phyloP scores from a whole-genome alignment of 2,888 invertebrate species.

The Ditula angustiorana region DNA sequence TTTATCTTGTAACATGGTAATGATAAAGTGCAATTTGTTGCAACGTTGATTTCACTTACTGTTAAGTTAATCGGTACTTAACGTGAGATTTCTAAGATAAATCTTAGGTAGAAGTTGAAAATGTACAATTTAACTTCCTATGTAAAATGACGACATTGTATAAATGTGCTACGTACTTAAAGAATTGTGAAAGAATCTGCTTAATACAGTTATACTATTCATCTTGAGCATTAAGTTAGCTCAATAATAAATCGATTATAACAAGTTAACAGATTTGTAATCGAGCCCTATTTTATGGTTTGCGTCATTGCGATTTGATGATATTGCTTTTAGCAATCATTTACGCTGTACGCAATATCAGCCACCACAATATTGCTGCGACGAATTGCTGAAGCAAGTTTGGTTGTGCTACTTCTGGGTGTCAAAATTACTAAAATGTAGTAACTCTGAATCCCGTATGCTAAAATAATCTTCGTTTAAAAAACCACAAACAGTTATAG shows the following conservation, averaged over 20 bases:
- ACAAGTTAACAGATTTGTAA: constrained; percentile 24
- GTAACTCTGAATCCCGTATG: not conserved
- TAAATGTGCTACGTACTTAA: too few relatives aligned
- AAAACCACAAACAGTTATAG: too few relatives aligned
- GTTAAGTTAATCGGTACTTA: constrained; percentile 20
- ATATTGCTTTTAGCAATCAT: constrained; percentile 32
- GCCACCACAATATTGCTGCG: constrained; percentile 15
- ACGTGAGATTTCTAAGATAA: constrained; percentile 19
- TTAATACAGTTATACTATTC: not conserved
- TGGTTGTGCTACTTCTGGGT: not conserved
- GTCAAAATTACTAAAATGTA: not conserved
- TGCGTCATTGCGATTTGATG: constrained; percentile 31
- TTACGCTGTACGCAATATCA: constrained; percentile 24
- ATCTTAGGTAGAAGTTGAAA: constrained; percentile 16
- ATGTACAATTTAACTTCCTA: too few relatives aligned
- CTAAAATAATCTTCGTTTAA: not conserved
- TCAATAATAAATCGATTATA: constrained; percentile 14
- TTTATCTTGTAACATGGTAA: constrained; percentile 33
- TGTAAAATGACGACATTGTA: too few relatives aligned
- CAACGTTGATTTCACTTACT: constrained; percentile 26
- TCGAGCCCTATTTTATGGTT: constrained; percentile 39
- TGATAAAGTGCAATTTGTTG: constrained; percentile 29
- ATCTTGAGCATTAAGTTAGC: not conserved
- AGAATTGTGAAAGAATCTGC: not conserved
- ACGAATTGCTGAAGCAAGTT: constrained; percentile 15